Evolutionary conservation across 2,888 invertebrate genomes (phyloP).

Genomic region (Amblyjoppa fuscipennis): DNA sequence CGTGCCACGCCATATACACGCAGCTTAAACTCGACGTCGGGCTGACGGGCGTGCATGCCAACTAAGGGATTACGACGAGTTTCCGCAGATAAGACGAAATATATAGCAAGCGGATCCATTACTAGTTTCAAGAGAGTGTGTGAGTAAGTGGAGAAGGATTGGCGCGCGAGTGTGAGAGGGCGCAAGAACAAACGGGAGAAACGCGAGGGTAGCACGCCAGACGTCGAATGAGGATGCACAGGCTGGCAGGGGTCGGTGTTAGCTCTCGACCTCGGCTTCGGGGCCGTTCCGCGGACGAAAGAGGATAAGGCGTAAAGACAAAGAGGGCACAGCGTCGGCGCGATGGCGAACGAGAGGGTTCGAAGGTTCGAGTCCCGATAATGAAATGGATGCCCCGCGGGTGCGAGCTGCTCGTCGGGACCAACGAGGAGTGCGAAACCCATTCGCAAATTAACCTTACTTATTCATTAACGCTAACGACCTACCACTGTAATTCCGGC

Average conservation of each 20-base stretch:
- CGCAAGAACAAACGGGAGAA: conserved; percentile 12
- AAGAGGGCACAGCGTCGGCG: conserved; percentile 43
- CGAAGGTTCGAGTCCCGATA: conserved; percentile 77
- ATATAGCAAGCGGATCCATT: conserved; percentile 18
- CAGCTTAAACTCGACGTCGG: conserved; percentile 4
- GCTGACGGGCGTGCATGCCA: conserved; percentile 24
- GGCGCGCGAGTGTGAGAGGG: neutral
- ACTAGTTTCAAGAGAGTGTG: conserved; percentile 10
- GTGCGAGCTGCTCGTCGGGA: conserved; percentile 72
- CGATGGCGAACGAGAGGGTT: conserved; percentile 61
- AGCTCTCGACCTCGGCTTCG: conserved; percentile 24
- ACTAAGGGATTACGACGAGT: conserved; percentile 32
- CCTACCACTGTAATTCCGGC: conserved; percentile 71
- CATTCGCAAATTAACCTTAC: conserved; percentile 83
- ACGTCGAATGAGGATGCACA: conserved; percentile 10
- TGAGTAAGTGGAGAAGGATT: neutral
- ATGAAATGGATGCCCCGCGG: conserved; percentile 82
- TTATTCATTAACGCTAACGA: conserved; percentile 83
- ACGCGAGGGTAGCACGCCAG: conserved; percentile 12
- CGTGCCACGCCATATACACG: neutral
- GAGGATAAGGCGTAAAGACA: neutral
- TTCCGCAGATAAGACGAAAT: conserved; percentile 39
- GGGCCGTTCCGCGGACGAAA: conserved; percentile 4
- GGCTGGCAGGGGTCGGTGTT: neutral
- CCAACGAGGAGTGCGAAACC: conserved; percentile 78